phyloP scores from a whole-genome alignment of 2,113 vertebrate genomes.

The Ceyx melanurus region DNA sequence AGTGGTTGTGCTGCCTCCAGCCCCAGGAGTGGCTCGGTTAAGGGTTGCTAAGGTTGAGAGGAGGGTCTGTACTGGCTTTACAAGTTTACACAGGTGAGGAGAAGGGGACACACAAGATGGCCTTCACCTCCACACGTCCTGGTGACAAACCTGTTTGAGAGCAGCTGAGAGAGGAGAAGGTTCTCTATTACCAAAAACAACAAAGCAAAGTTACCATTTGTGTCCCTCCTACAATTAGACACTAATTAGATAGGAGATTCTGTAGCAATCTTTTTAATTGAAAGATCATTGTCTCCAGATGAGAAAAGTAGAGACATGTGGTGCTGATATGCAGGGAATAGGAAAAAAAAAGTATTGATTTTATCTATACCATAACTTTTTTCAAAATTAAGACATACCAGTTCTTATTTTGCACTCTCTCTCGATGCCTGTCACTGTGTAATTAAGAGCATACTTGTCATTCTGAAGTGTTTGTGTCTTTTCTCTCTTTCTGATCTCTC shows the following conservation, averaged over 20 bases:
- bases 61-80: background rate
- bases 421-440: constrained; percentile 7
- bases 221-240: background rate
- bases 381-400: constrained; percentile 24
- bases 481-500: background rate
- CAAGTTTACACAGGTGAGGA: background rate
- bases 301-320: background rate
- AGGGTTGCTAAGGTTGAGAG: background rate
- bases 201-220: background rate
- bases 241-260: background rate
- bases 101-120: background rate
- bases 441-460: constrained; percentile 47
- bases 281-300: background rate
- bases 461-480: constrained; percentile 27
- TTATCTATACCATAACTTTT: background rate
- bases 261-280: background rate
- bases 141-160: background rate
- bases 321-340: background rate
- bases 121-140: background rate
- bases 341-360: background rate
- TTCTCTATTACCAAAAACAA: background rate
- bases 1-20: background rate
- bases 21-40: background rate
- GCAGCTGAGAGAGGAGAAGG: background rate
- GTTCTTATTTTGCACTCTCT: constrained; percentile 15